phyloP scores from a whole-genome alignment of 2,113 vertebrate genomes.

The Todiramphus saurophagus region DNA sequence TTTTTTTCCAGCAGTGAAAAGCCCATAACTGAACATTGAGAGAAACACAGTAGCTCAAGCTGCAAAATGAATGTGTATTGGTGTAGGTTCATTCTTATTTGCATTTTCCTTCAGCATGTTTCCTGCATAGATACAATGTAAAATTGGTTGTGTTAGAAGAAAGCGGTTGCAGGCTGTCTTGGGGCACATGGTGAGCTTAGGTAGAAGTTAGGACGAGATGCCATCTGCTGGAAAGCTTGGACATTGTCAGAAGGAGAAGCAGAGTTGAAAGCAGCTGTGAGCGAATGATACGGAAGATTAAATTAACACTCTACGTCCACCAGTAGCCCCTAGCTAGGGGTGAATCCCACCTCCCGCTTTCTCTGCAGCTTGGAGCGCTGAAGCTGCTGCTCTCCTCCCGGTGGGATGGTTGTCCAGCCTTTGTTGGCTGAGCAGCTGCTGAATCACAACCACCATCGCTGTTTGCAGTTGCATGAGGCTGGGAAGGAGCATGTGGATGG shows the following conservation, averaged over 20 bases:
- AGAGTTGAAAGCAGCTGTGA: background rate
- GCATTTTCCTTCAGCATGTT: background rate
- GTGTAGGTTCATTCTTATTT: background rate
- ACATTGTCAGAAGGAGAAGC: slow-evolving; percentile 23
- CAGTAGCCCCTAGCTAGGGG: background rate
- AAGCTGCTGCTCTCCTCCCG: background rate
- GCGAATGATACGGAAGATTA: background rate
- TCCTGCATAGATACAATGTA: background rate
- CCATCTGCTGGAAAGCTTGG: slow-evolving; percentile 75
- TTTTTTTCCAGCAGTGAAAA: background rate
- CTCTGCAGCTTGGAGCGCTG: fast-evolving
- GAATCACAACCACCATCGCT: background rate
- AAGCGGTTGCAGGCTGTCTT: background rate
- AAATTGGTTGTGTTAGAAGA: background rate
- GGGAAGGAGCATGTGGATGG: background rate
- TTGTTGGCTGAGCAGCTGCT: background rate
- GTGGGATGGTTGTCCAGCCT: background rate
- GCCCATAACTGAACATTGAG: background rate
- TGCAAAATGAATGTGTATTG: background rate
- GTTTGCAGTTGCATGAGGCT: background rate
- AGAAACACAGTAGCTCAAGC: background rate
- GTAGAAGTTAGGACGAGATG: slow-evolving; percentile 68
- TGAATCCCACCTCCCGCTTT: background rate
- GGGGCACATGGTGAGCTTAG: slow-evolving; percentile 30
- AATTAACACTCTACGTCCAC: background rate